Evolutionary conservation across 92 coral and sea anemone species (phyloP), one percentile per base, ranked within the genome.

Genomic region (Heliopora coerulea): DNA sequence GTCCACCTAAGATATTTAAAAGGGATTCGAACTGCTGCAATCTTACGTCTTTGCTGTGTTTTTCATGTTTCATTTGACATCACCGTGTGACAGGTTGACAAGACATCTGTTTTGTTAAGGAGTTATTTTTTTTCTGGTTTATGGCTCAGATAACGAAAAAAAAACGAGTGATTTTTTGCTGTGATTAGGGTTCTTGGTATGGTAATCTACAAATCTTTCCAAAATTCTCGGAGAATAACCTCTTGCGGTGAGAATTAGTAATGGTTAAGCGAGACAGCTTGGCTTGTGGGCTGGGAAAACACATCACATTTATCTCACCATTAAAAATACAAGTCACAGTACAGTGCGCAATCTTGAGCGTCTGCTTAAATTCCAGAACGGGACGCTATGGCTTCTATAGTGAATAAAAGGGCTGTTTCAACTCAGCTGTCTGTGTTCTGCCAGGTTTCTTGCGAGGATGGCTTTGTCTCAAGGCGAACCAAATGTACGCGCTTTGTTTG

Each of bases 241-340:
- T 29, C 23, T 46, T 67, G 74, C 59, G 74, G 74, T 48, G 59
- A 44, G 74, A 25, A 48, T 46, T 67, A 29, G 59, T 49, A 48
- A 67, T 49, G 19, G 48, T 7, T n/a, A 14, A 44, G 59, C 74
- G 58, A 67, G 74, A 67, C 74, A 44, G 25, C 74, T 67, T 67
- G 74, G 35, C 74, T 44, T 67, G 74, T 67, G 74, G 74, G 39
- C 19, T 37, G 19, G 21, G 31, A 31, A 21, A 34, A 61, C 21
- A 67, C 58, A 67, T 67, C 54, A 26, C 41, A 28, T 44, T 67
- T 67, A 67, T 46, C 74, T 67, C 37, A 11, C 30, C 39, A 67
- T 35, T 65, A 20, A n/a, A 20, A 20, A 40, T 26, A 40, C 23
- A 65, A 37, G 4, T 37, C 11, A 11, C 42, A 4, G 42, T 11